Evolutionary conservation across 2,113 vertebrate species (phyloP).

Genomic region (Plotosus lineatus): DNA sequence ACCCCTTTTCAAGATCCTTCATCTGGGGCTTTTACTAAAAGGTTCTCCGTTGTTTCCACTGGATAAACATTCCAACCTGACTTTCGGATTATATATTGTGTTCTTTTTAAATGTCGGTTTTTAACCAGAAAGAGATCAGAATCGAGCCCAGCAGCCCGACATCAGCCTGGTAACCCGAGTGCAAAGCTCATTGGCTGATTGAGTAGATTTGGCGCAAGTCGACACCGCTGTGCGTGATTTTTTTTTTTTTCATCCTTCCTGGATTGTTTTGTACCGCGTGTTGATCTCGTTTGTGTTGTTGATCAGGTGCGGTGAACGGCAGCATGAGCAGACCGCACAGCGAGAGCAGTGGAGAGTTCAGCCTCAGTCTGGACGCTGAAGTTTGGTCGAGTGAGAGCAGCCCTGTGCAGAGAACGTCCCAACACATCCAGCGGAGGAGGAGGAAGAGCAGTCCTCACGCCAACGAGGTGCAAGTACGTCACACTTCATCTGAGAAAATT

Average conservation of each 20-base stretch:
- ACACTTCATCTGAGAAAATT: too few species aligned
- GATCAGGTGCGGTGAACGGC: slow-evolving; percentile 80
- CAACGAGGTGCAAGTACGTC: slow-evolving; percentile 86
- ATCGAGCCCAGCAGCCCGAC: neutral
- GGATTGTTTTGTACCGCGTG: slow-evolving; percentile 46
- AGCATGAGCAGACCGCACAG: slow-evolving; percentile 87
- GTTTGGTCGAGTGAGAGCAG: slow-evolving; percentile 94
- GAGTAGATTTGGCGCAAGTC: neutral
- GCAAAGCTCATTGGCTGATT: neutral
- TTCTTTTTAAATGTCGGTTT: too few species aligned
- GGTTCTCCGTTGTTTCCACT: neutral
- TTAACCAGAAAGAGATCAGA: too few species aligned
- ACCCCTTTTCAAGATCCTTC: neutral
- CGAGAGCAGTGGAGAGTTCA: slow-evolving; percentile 95
- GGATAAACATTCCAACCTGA: slow-evolving; percentile 61
- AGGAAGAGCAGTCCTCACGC: slow-evolving; percentile 77
- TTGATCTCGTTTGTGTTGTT: slow-evolving; percentile 42
- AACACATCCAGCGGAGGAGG: slow-evolving; percentile 80
- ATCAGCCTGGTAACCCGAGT: neutral
- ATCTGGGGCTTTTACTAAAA: neutral
- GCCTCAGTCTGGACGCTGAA: slow-evolving; percentile 84
- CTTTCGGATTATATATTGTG: too few species aligned
- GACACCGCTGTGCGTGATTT: neutral
- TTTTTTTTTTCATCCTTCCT: too few species aligned
- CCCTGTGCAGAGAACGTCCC: slow-evolving; percentile 82